Evolutionary conservation across 2,113 vertebrate species (phyloP), one percentile per base, ranked within the genome.

Genomic region (Burhinus bistriatus): DNA sequence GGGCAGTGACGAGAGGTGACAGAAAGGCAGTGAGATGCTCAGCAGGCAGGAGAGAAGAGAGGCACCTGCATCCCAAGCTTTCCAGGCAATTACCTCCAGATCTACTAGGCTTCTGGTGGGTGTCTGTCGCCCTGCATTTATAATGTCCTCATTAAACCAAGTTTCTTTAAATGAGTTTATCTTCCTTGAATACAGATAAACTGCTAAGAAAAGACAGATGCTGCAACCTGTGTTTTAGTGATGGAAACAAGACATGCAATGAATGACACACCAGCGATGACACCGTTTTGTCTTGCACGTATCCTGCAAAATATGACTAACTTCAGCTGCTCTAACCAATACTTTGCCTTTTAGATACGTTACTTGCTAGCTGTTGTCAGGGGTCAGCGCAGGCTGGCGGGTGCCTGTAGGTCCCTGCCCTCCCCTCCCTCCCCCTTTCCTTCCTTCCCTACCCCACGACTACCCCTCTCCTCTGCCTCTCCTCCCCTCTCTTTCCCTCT

Each of bases 321-420:
- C 2, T 57, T 70, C 15, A 44, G 11, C 18, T 49, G 38, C 17
- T 54, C 34, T 66, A 51, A 32, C 25, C 4, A 57, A 15, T 38
- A 36, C 5, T 45, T 86, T 71, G 13, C 3, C 27, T 36, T 62
- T 85, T 40, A 36, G 12, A 26, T n/a, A 7, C 15, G 17, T 9
- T 40, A 3, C 11, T 8, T 44, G 3, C 11, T 8, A 17, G 15
- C 9, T 55, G 40, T 44, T 79, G n/a, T 25, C 15, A 20, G 55
- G 18, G 6, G 13, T 40, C 34, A 47, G 45, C 1, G 1, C 27
- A 49, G 32, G 18, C 22, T 52, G 34, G 25, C 0, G 9, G 38
- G 7, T 59, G 9, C 3, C 65, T 71, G 14, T 47, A 47, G 0
- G 0, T 26, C 26, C 0, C 0, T 19, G 32, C 1, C 3, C 8